These are phyloP conservation scores for Diachasma alloeum DNA, from an alignment of 1,140 invertebrate genomes.

Conservation along the genomic window DNA sequence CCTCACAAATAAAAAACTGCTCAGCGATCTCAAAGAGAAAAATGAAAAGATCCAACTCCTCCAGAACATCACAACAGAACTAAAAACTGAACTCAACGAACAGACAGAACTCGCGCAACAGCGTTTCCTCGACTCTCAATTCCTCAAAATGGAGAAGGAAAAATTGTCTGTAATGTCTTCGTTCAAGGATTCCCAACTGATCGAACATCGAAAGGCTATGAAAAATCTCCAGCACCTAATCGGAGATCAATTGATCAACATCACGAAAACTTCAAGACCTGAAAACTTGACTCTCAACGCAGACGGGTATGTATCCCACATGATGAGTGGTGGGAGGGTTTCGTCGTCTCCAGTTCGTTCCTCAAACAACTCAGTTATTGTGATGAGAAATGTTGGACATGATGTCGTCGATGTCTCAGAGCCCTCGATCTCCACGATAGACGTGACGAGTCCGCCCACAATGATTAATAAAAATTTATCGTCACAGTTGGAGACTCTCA, in stretches of 20 bases:
- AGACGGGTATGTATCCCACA: constrained; percentile 33
- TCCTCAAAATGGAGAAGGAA: constrained; percentile 41
- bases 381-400: neutral
- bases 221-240: constrained; percentile 44
- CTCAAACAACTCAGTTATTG: constrained; percentile 29
- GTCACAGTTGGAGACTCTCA: neutral
- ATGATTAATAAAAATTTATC: neutral
- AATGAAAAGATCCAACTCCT: constrained; percentile 28
- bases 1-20: constrained; percentile 27
- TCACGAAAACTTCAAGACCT: constrained; percentile 28
- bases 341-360: constrained; percentile 42
- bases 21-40: constrained; percentile 31
- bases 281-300: constrained; percentile 1
- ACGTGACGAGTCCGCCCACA: neutral
- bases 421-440: neutral
- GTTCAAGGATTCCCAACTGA: constrained; percentile 37
- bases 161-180: constrained; percentile 38
- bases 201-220: constrained; percentile 33
- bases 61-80: constrained; percentile 17
- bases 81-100: constrained; percentile 34
- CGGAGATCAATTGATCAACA: constrained; percentile 27
- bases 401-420: neutral
- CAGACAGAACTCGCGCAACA: constrained; percentile 38
- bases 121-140: constrained; percentile 32
- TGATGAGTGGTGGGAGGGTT: constrained; percentile 15